Base-by-base conservation (phyloP, 2,797 vertebrate genomes). In the Lepus townsendii region DNA sequence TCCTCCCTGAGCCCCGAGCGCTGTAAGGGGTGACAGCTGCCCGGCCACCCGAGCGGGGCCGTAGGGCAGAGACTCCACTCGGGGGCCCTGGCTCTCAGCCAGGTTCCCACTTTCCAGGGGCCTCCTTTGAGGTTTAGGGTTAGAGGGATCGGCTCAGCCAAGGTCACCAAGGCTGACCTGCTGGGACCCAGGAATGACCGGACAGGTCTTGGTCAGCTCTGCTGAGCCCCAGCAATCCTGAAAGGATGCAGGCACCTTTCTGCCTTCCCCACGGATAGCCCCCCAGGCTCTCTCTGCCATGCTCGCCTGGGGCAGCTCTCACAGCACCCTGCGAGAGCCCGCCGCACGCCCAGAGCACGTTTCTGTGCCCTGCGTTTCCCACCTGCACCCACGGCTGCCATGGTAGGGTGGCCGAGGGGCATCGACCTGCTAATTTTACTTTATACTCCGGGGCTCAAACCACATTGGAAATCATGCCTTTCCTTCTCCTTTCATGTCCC, bases 311-410 rank as follows among this genome's bases (percentile, higher is more conserved):
- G 19, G 54, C 54, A 11, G 54, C 54, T 57, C 54, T 57, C 54
- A 57, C 1, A 57, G 14, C 54, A 57, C 13, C 54, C 54, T 19
- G 19, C 19, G 10, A 17, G 54, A 54, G 54, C 54, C 4, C 17
- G 17, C 54, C 3, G 54, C 54, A 57, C 4, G 14, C 54, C 54
- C 54, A 16, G 54, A 57, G 19, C 54, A 57, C 54, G 4, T 11
- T 6, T 19, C 13, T 57, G 13, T 57, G 19, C 54, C 7, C 0
- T n/a, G 13, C 5, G 0, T 22, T n/a, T 22, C 57, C 77, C 0
- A 0, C 27, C 2, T 71, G 16, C 10, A 0, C 6, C 26, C 91
- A 60, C 90, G 13, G 16, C 30, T 0, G 13, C 79, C 3, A 0
- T 27, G 24, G 60, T 17, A n/a, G 52, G 35, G 76, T 16, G 54